These are phyloP conservation scores for Amphipoea oculea DNA, from an alignment of 2,888 invertebrate species.

Conservation along the genomic window DNA sequence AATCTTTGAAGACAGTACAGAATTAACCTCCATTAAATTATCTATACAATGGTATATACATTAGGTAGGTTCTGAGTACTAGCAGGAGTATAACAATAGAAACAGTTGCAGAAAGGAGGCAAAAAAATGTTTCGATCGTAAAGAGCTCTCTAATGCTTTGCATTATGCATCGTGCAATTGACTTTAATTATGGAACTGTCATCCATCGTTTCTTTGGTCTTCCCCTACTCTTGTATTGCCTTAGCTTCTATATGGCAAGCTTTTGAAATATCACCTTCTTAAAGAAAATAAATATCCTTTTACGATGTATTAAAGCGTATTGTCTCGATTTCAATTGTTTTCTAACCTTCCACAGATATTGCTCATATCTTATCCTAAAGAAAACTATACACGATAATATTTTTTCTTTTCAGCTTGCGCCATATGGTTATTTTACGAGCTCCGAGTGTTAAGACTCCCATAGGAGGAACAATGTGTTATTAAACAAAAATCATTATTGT, in stretches of 20 bases:
- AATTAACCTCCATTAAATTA: too few species aligned
- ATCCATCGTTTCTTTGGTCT: not conserved
- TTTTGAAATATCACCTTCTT: not conserved
- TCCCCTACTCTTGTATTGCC: not conserved
- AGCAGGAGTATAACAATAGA: too few species aligned
- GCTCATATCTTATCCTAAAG: not conserved
- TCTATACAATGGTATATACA: too few species aligned
- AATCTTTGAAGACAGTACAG: too few species aligned
- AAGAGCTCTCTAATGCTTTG: too few species aligned
- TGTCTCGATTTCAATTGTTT: not conserved
- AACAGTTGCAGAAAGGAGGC: too few species aligned
- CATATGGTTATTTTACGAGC: slow-evolving; percentile 74
- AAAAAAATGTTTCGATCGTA: too few species aligned
- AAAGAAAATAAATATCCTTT: not conserved
- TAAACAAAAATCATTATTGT: slow-evolving; percentile 83
- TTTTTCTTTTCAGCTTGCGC: slow-evolving; percentile 53
- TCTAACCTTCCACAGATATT: not conserved
- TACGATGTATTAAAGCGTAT: slow-evolving; percentile 1
- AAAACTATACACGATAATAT: not conserved
- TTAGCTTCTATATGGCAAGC: not conserved
- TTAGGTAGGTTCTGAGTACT: too few species aligned
- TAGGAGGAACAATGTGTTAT: slow-evolving; percentile 86
- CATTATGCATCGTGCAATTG: not conserved
- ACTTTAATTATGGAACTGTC: not conserved
- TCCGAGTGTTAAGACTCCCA: slow-evolving; percentile 71